These are phyloP conservation scores for Neomorphus geoffroyi DNA, from an alignment of 2,797 vertebrate genomes.

Conservation along the genomic window DNA sequence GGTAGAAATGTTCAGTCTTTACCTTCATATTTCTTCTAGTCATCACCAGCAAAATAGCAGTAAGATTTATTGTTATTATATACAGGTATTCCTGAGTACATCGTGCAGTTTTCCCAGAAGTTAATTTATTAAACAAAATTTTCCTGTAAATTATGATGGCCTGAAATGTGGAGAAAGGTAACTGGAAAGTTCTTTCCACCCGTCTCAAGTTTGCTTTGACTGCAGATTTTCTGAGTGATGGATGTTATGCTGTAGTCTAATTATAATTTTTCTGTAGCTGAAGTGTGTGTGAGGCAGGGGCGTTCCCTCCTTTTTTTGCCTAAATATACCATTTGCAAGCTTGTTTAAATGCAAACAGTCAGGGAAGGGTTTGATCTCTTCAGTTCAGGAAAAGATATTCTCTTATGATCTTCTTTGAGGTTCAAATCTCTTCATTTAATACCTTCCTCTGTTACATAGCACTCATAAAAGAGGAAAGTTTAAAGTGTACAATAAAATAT, in stretches of 20 bases:
- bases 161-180: slow-evolving; percentile 8
- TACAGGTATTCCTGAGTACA: background rate
- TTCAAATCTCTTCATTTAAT: slow-evolving; percentile 74
- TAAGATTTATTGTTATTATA: slow-evolving; percentile 38
- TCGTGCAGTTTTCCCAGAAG: slow-evolving; percentile 14
- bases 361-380: slow-evolving; percentile 49
- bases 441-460: slow-evolving; percentile 69
- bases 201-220: slow-evolving; percentile 45
- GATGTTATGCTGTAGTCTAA: background rate
- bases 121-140: slow-evolving; percentile 61
- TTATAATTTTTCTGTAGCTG: background rate
- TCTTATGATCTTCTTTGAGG: slow-evolving; percentile 68
- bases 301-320: background rate
- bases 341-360: slow-evolving; percentile 29
- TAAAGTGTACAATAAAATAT: slow-evolving; percentile 78
- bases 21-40: slow-evolving; percentile 55
- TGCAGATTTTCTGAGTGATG: slow-evolving; percentile 27
- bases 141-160: slow-evolving; percentile 57
- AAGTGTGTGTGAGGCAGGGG: background rate
- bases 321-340: background rate
- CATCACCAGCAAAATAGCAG: slow-evolving; percentile 17
- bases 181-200: slow-evolving; percentile 41
- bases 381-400: slow-evolving; percentile 52
- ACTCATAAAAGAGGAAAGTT: slow-evolving; percentile 71
- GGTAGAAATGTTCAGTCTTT: background rate